Conservation (phyloP, 2,113 vertebrate genomes). For the Oreochromis spilurus region DNA sequence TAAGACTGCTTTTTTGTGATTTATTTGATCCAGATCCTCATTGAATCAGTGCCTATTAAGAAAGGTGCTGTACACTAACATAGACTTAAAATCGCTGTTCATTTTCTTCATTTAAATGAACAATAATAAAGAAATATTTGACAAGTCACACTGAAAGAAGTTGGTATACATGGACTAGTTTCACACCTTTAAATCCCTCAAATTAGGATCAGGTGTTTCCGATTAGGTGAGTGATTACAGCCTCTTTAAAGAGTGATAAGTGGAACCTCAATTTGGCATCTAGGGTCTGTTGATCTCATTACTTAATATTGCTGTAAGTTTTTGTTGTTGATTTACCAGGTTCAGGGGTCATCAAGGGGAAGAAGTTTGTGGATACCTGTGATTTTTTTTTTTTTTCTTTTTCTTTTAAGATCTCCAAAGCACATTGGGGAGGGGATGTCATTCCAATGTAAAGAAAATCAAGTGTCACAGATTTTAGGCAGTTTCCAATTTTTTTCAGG, state of each 20-base stretch:
- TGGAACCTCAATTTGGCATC: background rate
- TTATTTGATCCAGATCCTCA: background rate
- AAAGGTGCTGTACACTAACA: background rate
- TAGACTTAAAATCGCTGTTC: background rate
- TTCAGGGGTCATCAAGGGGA: background rate
- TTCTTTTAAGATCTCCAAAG: background rate
- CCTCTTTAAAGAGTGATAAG: background rate
- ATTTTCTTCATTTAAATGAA: background rate
- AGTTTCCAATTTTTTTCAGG: background rate
- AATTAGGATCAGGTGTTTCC: background rate
- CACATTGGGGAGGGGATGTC: too few relatives aligned
- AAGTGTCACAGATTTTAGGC: background rate
- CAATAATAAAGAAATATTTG: background rate
- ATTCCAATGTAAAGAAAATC: background rate
- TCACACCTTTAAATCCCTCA: background rate
- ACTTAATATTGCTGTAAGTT: background rate
- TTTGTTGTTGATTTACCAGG: background rate
- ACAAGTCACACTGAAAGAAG: background rate
- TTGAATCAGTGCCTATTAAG: background rate
- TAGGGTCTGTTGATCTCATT: background rate
- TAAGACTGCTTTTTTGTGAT: background rate
- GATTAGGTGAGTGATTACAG: background rate
- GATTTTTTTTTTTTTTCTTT: rapidly evolving
- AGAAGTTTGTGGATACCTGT: background rate
- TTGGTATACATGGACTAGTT: background rate